Evolutionary conservation across 2,888 invertebrate species (phyloP), one percentile per base, ranked within the genome.

Genomic region (Epistrophe eligans): DNA sequence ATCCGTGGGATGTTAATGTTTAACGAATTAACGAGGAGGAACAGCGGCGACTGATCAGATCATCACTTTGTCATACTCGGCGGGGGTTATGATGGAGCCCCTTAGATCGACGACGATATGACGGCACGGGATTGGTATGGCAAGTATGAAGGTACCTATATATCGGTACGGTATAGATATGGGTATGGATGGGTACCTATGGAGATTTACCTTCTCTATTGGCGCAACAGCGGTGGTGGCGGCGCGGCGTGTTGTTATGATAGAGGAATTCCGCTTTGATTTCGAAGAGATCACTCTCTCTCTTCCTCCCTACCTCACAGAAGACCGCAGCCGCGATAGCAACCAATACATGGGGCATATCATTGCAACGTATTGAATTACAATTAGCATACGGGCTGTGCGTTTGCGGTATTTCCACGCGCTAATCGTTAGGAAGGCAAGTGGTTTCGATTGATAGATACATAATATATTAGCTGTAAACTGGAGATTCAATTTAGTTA

Each of bases 41-140:
- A 88, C 89, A 88, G 84, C 84, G 88, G 84, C 88, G 84, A 84
- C 84, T 88, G 84, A 89, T 89, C 89, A 89, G 89, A 89, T 89
- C 89, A 88, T 89, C 89, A 89, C 89, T 89, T 89, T 89, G 89
- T 89, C 89, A 89, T 88, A 84, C 88, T 77, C 89, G 88, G 89
- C 89, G 71, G 89, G 89, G 85, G 82, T 81, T 77, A 88, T 79
- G 87, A 87, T 87, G 87, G 83, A 76, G 87, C 87, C 79, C 66
- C 83, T 79, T 50, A 83, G 83, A 83, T 83, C 83, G 83, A 83
- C 79, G 76, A 76, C 79, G 83, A 88, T 89, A 82, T 84, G 85
- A 83, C 88, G 88, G 80, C 79, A 79, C 85, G 74, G 77, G 74
- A 52, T 76, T 62, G 83, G 38, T 50, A 35, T 62, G 64, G 77